Evolutionary conservation across 2,888 invertebrate genomes (phyloP).

Genomic region (Thecophora atra): DNA sequence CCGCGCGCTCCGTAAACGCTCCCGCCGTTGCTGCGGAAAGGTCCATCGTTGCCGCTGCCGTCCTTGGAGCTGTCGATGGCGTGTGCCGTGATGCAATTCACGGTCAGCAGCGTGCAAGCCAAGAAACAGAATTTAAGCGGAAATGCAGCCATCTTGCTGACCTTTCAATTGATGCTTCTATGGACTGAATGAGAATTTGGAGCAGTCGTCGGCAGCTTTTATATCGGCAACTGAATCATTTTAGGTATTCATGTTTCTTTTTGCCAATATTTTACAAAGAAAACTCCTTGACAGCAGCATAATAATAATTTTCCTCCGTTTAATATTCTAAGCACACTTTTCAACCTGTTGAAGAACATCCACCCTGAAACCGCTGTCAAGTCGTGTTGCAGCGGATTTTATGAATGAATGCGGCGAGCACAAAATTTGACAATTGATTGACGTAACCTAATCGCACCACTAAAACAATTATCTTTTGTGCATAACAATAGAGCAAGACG

Average conservation of each 20-base stretch:
- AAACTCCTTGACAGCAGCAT: slow-evolving; percentile 14
- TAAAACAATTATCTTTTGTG: background rate
- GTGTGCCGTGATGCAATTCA: background rate
- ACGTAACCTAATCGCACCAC: background rate
- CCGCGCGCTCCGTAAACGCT: slow-evolving; percentile 45
- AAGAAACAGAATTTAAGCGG: slow-evolving; percentile 11
- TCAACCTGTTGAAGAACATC: background rate
- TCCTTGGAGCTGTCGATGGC: slow-evolving; percentile 30
- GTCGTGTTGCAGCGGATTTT: background rate
- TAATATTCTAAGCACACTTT: slow-evolving; percentile 21
- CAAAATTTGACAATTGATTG: slow-evolving; percentile 24
- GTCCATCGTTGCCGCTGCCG: slow-evolving; percentile 32
- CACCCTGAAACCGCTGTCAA: background rate
- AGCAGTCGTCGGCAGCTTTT: background rate
- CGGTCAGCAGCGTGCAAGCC: slow-evolving; percentile 1
- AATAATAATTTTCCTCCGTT: slow-evolving; percentile 12
- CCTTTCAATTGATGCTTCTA: background rate
- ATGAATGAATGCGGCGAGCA: background rate
- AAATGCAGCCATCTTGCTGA: slow-evolving; percentile 25
- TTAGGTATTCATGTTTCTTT: background rate
- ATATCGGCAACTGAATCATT: background rate
- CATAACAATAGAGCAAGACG: background rate
- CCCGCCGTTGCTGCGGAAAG: slow-evolving; percentile 30
- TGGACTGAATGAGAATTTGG: slow-evolving; percentile 11
- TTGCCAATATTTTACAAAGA: background rate